Evolutionary conservation across 2,113 vertebrate genomes (phyloP).

Genomic region (Alces alces): DNA sequence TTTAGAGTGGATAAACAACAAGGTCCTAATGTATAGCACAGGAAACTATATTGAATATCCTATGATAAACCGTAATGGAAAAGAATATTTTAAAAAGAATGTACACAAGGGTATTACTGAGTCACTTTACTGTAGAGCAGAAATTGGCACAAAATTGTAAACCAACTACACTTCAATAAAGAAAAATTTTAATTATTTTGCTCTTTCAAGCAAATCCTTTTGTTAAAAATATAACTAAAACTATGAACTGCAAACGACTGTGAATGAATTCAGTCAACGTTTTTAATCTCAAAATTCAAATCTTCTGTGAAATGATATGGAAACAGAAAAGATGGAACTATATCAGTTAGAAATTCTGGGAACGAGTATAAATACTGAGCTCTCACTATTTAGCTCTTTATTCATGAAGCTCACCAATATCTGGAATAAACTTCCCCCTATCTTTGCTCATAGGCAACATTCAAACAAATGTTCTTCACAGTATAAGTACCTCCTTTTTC

Average conservation of each 20-base stretch:
- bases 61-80: neutral
- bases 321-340: neutral
- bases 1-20: neutral
- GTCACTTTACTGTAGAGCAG: neutral
- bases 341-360: neutral
- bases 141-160: neutral
- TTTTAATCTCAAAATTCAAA: neutral
- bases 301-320: neutral
- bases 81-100: neutral
- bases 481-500: neutral
- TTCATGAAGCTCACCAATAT: neutral
- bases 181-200: neutral
- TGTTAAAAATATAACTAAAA: neutral
- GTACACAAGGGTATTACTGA: neutral
- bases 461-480: neutral
- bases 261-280: neutral
- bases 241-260: neutral
- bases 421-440: neutral
- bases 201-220: neutral
- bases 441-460: too few species aligned
- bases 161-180: neutral
- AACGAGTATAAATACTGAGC: neutral
- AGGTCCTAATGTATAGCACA: neutral
- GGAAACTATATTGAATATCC: neutral
- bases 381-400: neutral